A percentile compares a stretch with the other conserved stretches of the same genome.
Conservation (phyloP, 1,140 invertebrate species). For the Tetramorium simillimum region DNA sequence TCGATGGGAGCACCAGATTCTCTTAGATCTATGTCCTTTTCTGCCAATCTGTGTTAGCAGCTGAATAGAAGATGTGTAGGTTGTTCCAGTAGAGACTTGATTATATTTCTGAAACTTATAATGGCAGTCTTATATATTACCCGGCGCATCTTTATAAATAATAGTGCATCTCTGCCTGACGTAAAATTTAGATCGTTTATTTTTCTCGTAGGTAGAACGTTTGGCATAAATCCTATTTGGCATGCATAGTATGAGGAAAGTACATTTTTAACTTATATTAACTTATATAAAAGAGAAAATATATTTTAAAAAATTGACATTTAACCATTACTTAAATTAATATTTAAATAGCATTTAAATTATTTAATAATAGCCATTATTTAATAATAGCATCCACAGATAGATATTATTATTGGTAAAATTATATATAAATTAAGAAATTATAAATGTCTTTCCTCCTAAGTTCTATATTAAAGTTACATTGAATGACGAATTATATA, state of each 20-base stretch:
- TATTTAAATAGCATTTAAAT: too few species aligned
- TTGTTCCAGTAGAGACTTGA: conserved; percentile 79
- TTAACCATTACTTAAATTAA: background rate
- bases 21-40: conserved; percentile 78
- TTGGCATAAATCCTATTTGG: conserved; percentile 57
- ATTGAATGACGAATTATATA: conserved; percentile 63
- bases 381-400: background rate
- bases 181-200: conserved; percentile 70
- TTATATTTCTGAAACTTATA: conserved; percentile 75
- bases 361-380: too few species aligned
- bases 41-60: conserved; percentile 82
- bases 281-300: conserved; percentile 17
- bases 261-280: conserved; percentile 32
- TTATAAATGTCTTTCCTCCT: conserved; percentile 44
- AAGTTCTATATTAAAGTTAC: conserved; percentile 40
- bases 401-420: background rate
- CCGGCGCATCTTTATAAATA: conserved; percentile 72
- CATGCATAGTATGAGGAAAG: conserved; percentile 54
- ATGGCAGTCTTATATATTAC: conserved; percentile 61
- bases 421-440: background rate
- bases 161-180: conserved; percentile 83
- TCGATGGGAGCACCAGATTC: conserved; percentile 76
- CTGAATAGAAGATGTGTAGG: conserved; percentile 82
- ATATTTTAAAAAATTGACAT: background rate
- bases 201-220: conserved; percentile 76